Conservation (phyloP, 2,888 invertebrate species). For the Tachystola acroxantha region DNA sequence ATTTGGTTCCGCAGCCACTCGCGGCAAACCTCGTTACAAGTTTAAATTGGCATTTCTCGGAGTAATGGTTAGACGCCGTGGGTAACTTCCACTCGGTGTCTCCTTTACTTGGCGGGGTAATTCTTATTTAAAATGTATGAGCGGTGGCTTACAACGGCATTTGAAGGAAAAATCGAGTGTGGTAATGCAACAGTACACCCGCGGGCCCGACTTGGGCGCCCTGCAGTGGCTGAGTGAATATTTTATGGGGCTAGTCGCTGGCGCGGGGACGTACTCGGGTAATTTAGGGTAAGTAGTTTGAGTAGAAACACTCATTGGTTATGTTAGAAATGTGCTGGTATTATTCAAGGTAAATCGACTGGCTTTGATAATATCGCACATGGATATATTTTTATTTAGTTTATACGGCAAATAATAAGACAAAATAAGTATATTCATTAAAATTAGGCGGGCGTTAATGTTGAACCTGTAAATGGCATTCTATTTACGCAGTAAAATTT, state of each 20-base stretch:
- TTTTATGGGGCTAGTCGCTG: constrained; percentile 12
- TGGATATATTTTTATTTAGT: too few relatives aligned
- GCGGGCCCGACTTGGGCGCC: constrained; percentile 6
- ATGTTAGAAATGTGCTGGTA: too few relatives aligned
- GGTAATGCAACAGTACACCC: constrained; percentile 15
- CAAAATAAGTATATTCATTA: too few relatives aligned
- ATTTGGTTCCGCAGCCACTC: constrained; percentile 71
- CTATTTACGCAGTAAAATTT: too few relatives aligned
- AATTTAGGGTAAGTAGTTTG: too few relatives aligned
- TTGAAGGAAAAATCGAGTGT: constrained; percentile 25
- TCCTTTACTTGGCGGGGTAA: constrained; percentile 54
- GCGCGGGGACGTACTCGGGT: neutral
- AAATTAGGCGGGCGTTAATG: too few relatives aligned
- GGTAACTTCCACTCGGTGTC: constrained; percentile 57
- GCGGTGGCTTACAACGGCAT: constrained; percentile 26
- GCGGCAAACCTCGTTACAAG: constrained; percentile 75
- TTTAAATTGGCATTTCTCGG: constrained; percentile 76
- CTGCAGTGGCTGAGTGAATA: constrained; percentile 12
- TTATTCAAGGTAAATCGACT: too few relatives aligned
- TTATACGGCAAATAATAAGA: too few relatives aligned
- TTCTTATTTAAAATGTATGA: constrained; percentile 73
- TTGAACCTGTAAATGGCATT: too few relatives aligned
- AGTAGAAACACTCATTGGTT: too few relatives aligned
- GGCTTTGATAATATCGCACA: too few relatives aligned
- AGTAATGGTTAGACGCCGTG: constrained; percentile 67